phyloP scores from a whole-genome alignment of 2,797 vertebrate species.

The Pangasius djambal region DNA sequence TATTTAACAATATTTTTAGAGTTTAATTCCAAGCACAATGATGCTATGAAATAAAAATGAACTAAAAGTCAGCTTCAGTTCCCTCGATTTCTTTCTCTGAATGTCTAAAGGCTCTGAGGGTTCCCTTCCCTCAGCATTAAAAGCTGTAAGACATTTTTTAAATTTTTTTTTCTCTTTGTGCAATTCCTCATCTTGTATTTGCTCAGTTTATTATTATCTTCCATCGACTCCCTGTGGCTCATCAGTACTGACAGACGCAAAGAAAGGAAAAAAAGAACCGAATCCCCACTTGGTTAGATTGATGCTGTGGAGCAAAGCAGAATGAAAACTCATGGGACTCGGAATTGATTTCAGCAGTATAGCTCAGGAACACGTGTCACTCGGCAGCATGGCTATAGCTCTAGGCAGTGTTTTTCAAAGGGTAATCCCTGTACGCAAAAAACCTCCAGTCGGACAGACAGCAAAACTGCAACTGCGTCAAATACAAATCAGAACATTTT shows the following conservation, averaged over 20 bases:
- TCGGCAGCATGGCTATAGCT: neutral
- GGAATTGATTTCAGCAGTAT: neutral
- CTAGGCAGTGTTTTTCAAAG: neutral
- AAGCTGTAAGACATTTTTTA: neutral
- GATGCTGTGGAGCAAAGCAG: neutral
- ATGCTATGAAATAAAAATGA: neutral
- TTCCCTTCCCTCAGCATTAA: neutral
- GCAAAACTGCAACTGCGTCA: neutral
- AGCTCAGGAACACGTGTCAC: neutral
- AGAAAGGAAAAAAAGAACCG: neutral
- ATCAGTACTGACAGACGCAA: neutral
- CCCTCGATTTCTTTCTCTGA: neutral
- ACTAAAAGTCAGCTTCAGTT: no score
- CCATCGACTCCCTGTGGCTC: neutral
- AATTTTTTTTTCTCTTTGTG: neutral
- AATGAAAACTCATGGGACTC: neutral
- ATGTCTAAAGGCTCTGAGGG: neutral
- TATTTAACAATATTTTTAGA: no score
- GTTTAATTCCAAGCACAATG: neutral
- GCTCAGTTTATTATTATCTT: neutral
- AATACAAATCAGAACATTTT: neutral
- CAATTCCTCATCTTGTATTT: neutral
- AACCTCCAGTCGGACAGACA: neutral
- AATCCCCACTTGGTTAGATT: neutral
- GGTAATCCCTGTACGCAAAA: neutral